A percentile compares a stretch with the other conserved stretches of the same genome.
These are phyloP conservation scores for Gymnarchus niloticus DNA, from an alignment of 2,113 vertebrate genomes.

Conservation along the genomic window DNA sequence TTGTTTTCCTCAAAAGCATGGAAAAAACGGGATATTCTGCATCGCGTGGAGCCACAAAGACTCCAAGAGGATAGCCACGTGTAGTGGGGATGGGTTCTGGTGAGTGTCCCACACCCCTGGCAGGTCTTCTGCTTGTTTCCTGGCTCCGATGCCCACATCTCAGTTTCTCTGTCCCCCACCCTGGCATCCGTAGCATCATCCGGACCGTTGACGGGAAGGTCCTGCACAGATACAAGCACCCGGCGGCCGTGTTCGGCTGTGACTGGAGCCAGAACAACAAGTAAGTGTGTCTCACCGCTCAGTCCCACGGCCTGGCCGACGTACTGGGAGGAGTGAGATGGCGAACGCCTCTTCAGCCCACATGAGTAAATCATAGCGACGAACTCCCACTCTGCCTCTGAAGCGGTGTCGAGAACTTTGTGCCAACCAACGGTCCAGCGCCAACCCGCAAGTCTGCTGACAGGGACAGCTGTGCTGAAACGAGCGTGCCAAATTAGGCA, in stretches of 20 bases:
- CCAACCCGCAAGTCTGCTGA: too few relatives aligned
- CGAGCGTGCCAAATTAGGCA: too few relatives aligned
- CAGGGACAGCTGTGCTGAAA: too few relatives aligned
- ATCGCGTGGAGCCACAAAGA: slow-evolving; percentile 99
- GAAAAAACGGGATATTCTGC: slow-evolving; percentile 94
- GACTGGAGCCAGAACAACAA: slow-evolving; percentile 99
- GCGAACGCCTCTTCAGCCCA: not conserved
- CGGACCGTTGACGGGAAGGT: slow-evolving; percentile 85
- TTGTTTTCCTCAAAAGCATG: slow-evolving; percentile 71
- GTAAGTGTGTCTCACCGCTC: slow-evolving; percentile 58
- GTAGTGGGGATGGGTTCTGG: slow-evolving; percentile 93
- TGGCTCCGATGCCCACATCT: not conserved
- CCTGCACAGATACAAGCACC: slow-evolving; percentile 92
- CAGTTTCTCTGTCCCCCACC: not conserved
- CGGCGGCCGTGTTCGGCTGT: slow-evolving; percentile 91
- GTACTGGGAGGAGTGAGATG: not conserved
- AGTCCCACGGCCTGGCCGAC: not conserved
- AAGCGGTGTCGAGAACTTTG: not conserved
- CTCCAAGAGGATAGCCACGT: slow-evolving; percentile 94
- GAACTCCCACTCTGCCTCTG: not conserved
- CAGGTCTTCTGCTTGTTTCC: not conserved
- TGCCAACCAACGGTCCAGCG: too few relatives aligned
- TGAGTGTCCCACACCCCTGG: slow-evolving; percentile 50
- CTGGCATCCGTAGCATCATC: slow-evolving; percentile 76
- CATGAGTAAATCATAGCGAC: not conserved